Percentiles rank a stretch among this genome's conserved stretches.
These are phyloP conservation scores for Steinernema feltiae DNA, from an alignment of 1,140 invertebrate genomes.

Conservation along the genomic window DNA sequence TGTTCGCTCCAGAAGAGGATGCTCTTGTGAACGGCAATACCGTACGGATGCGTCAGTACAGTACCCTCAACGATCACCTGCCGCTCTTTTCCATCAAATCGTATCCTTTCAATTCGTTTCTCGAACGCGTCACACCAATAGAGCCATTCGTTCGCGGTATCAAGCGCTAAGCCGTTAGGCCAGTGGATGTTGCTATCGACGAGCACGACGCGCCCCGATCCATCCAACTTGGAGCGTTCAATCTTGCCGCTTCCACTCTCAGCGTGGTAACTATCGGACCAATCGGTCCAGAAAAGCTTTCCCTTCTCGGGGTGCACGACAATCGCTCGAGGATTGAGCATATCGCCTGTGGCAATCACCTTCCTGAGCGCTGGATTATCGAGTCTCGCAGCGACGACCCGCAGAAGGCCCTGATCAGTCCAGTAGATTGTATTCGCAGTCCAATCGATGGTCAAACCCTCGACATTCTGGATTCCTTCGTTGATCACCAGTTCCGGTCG, in stretches of 20 bases:
- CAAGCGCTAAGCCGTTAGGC: conserved; percentile 65
- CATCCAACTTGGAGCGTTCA: conserved; percentile 63
- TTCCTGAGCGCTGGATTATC: conserved; percentile 62
- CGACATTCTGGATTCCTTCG: conserved; percentile 61
- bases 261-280: conserved; percentile 49
- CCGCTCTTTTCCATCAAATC: conserved; percentile 74
- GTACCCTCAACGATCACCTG: conserved; percentile 60
- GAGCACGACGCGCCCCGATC: conserved; percentile 58
- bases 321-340: conserved; percentile 66
- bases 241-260: conserved; percentile 55
- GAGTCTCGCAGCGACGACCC: conserved; percentile 66
- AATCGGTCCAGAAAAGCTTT: conserved; percentile 63
- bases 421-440: conserved; percentile 76
- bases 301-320: conserved; percentile 67
- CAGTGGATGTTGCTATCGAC: conserved; percentile 60
- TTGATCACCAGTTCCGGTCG: neutral
- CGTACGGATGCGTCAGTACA: conserved; percentile 63
- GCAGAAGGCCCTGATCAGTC: conserved; percentile 68
- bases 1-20: conserved; percentile 64
- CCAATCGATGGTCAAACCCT: conserved; percentile 78
- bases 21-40: conserved; percentile 60
- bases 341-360: conserved; percentile 62
- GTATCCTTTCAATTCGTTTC: conserved; percentile 73
- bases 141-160: conserved; percentile 59
- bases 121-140: conserved; percentile 65